Base-by-base conservation (phyloP, 2,888 invertebrate genomes). In the Toxonevra muliebris region DNA sequence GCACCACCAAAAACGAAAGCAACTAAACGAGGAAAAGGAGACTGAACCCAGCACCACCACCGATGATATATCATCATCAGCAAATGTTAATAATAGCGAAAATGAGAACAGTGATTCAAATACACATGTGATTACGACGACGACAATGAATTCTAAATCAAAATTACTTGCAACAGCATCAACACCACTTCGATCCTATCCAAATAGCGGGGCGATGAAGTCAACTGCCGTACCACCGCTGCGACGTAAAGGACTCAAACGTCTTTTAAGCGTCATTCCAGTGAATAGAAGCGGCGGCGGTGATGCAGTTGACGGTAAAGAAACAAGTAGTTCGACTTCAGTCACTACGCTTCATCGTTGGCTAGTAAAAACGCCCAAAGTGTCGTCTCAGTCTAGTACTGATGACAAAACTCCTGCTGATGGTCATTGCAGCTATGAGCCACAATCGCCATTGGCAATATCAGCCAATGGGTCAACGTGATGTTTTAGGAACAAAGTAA, bases 361-460 rank as follows among this genome's bases (percentile, higher is more conserved):
- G 83, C 72, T 83, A 65, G 73, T 80, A 0, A 81, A 80, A 70
- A 76, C 79, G 0, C 84, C 84, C 0, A 73, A 78, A 20, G 71
- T 73, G 0, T 9, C 60, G 71, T 1, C 73, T 72, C 65, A 70
- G 30, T 30, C 30, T 30, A 30, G 7, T 30, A 30, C 30, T 30
- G 30, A 30, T 30, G 30, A 65, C 20, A 45, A 30, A 2, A 30
- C 30, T 7, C 30, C 30, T 4, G 30, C 30, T 30, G 30, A 7
- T 30, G 7, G 30, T 7, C 30, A 30, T 7, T 30, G 30, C 30
- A 30, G 7, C 30, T 30, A 30, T 30, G 62, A 58, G 40, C 55
- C 67, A 45, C 13, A 70, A 43, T 48, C 65, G 11, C 11, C 53
- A 17, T 50, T 50, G 19, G 52, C 66, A 42, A 52, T 59, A 13